A percentile compares a stretch with the other conserved stretches of the same genome.
These are phyloP conservation scores for Kryptolebias marmoratus DNA, from an alignment of 2,113 vertebrate genomes.

Conservation along the genomic window DNA sequence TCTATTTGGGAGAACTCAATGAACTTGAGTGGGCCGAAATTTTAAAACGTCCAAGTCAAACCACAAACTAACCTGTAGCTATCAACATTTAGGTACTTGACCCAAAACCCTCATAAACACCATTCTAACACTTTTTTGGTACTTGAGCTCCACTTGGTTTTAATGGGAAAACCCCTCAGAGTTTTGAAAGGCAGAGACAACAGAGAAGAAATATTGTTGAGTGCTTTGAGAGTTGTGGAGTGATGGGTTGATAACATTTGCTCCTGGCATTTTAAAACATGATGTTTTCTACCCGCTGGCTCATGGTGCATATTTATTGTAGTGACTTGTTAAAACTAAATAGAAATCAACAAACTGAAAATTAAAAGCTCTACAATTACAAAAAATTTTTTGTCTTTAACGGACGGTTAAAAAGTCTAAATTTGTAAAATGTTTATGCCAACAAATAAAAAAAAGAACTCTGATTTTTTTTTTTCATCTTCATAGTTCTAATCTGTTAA, in stretches of 20 bases:
- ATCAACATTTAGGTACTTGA: constrained; percentile 21
- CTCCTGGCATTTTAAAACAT: background rate
- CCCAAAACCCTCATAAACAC: constrained; percentile 1
- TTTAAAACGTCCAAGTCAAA: background rate
- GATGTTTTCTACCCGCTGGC: background rate
- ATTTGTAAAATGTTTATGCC: too few relatives aligned
- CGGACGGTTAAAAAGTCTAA: too few relatives aligned
- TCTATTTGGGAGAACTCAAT: background rate
- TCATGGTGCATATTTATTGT: too few relatives aligned
- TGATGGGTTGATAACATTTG: background rate
- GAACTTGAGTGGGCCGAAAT: too few relatives aligned
- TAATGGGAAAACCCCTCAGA: constrained; percentile 21
- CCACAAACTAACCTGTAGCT: background rate
- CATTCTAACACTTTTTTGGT: constrained; percentile 4
- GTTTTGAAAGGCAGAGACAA: constrained; percentile 14
- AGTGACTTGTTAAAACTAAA: too few relatives aligned
- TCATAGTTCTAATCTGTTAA: too few relatives aligned
- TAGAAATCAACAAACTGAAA: too few relatives aligned
- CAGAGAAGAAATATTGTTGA: constrained; percentile 1
- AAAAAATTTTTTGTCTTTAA: too few relatives aligned
- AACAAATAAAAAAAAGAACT: too few relatives aligned
- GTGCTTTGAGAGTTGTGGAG: constrained; percentile 10
- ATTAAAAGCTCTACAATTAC: too few relatives aligned
- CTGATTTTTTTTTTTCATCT: too few relatives aligned
- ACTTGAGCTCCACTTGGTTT: constrained; percentile 58